These are phyloP conservation scores for Hesperia comma DNA, from an alignment of 2,888 invertebrate genomes.

Conservation along the genomic window DNA sequence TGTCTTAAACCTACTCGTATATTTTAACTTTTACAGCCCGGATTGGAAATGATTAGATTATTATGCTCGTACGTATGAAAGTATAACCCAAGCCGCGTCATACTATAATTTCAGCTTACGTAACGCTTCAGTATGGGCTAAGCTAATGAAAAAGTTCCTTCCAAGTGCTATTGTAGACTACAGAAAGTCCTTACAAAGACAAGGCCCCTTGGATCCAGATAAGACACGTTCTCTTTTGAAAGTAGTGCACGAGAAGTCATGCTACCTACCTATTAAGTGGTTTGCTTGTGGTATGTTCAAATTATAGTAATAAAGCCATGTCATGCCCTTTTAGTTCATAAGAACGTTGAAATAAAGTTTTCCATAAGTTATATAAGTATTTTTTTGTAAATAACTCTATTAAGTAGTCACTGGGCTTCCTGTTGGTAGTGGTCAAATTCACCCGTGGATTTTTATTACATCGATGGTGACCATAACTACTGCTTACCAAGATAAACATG, in stretches of 20 bases:
- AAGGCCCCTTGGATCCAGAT: slow-evolving; percentile 16
- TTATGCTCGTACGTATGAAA: neutral
- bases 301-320: neutral
- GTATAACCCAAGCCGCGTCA: neutral
- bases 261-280: slow-evolving; percentile 5
- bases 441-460: too few relatives aligned
- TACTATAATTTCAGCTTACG: neutral
- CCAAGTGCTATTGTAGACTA: slow-evolving; percentile 12
- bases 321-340: too few relatives aligned
- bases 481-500: too few relatives aligned
- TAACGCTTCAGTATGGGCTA: slow-evolving; percentile 3
- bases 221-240: slow-evolving; percentile 24
- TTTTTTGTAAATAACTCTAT: too few relatives aligned
- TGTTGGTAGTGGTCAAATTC: too few relatives aligned
- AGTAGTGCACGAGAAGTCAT: slow-evolving; percentile 28
- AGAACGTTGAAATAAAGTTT: too few relatives aligned
- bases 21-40: too few relatives aligned
- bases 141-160: slow-evolving; percentile 23
- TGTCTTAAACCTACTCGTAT: too few relatives aligned
- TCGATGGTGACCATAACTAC: too few relatives aligned
- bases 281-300: neutral
- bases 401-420: too few relatives aligned
- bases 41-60: too few relatives aligned
- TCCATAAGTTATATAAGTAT: too few relatives aligned
- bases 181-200: slow-evolving; percentile 18